Conservation (phyloP, 2,888 invertebrate species). For the Oscheius onirici region DNA sequence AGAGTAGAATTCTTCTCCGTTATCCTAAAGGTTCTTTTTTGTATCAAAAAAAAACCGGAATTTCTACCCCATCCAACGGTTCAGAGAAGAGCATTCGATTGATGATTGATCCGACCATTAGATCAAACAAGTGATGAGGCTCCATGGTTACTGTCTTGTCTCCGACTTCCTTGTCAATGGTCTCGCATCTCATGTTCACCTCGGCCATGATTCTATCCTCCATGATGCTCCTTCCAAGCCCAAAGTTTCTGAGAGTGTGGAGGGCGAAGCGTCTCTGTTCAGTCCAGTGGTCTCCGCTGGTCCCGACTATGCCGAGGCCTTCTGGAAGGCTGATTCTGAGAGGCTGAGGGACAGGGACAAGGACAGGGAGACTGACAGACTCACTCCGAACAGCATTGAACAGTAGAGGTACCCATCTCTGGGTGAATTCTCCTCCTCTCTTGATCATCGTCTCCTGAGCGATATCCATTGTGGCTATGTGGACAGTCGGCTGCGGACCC, state of each 20-base stretch:
- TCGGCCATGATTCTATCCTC: constrained; percentile 50
- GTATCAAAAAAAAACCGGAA: too few species aligned
- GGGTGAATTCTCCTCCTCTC: constrained; percentile 16
- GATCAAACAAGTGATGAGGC: constrained; percentile 37
- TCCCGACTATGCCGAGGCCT: constrained; percentile 36
- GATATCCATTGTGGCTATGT: constrained; percentile 40
- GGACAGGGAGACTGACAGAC: neutral
- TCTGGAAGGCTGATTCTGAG: constrained; percentile 4
- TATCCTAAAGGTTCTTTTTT: too few species aligned
- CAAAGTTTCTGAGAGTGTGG: constrained; percentile 48
- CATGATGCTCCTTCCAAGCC: constrained; percentile 50
- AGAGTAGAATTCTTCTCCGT: too few species aligned
- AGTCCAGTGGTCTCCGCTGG: constrained; percentile 40
- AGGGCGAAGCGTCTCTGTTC: constrained; percentile 50
- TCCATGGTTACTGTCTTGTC: neutral
- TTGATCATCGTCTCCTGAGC: constrained; percentile 42
- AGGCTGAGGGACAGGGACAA: too few species aligned
- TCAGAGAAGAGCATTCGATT: constrained; percentile 46
- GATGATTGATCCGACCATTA: constrained; percentile 48
- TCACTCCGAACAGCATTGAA: constrained; percentile 20
- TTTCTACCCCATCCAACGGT: constrained; percentile 17
- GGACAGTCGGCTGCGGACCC: constrained; percentile 46
- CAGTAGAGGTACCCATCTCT: constrained; percentile 29
- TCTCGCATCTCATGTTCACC: constrained; percentile 31
- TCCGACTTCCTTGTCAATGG: constrained; percentile 4